Evolutionary conservation across 1,140 invertebrate species (phyloP).

Genomic region (Zaprionus ornatus): DNA sequence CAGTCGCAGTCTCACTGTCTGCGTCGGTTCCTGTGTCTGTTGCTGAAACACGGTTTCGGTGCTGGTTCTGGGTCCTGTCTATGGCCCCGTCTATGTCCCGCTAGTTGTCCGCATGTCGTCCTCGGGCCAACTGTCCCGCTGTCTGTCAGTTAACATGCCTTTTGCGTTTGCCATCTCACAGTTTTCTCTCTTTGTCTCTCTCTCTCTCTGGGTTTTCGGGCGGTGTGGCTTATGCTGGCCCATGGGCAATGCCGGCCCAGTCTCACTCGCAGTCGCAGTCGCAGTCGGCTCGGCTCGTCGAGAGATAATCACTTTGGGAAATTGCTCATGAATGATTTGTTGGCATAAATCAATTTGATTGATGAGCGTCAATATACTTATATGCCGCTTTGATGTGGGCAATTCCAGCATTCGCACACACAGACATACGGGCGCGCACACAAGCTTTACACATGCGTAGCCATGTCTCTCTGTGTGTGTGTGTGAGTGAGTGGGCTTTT

Average conservation of each 20-base stretch:
- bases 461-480: slow-evolving; percentile 10
- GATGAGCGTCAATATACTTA: slow-evolving; percentile 80
- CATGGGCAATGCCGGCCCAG: slow-evolving; percentile 28
- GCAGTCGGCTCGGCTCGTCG: slow-evolving; percentile 50
- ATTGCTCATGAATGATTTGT: slow-evolving; percentile 83
- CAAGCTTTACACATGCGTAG: slow-evolving; percentile 9
- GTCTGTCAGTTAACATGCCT: slow-evolving; percentile 80
- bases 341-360: slow-evolving; percentile 83
- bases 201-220: slow-evolving; percentile 11
- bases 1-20: slow-evolving; percentile 29
- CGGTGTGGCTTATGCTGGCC: slow-evolving; percentile 7
- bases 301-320: slow-evolving; percentile 83
- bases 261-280: slow-evolving; percentile 1
- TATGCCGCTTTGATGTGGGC: slow-evolving; percentile 81
- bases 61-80: slow-evolving; percentile 5
- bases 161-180: slow-evolving; percentile 71
- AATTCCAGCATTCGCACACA: slow-evolving; percentile 59
- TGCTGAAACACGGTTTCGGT: slow-evolving; percentile 1
- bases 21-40: slow-evolving; percentile 57
- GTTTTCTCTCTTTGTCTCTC: slow-evolving; percentile 5
- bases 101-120: slow-evolving; percentile 31
- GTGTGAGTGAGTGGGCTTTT: slow-evolving; percentile 35
- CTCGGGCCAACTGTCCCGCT: slow-evolving; percentile 57
- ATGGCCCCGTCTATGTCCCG: slow-evolving; percentile 48
- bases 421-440: slow-evolving; percentile 51